Conservation (phyloP, 2,797 vertebrate genomes). For the Epinephelus coioides region DNA sequence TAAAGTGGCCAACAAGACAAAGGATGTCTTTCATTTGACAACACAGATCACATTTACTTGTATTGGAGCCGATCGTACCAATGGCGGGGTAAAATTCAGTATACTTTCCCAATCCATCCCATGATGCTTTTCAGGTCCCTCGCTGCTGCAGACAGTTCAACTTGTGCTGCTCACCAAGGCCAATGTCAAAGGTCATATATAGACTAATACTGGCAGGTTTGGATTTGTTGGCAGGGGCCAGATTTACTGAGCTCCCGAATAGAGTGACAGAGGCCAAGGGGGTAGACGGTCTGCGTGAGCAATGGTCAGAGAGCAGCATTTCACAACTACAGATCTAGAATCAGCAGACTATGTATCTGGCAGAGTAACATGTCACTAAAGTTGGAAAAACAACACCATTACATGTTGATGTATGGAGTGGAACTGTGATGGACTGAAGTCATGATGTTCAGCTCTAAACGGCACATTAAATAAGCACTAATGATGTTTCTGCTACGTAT, state of each 20-base stretch:
- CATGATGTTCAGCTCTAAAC: conserved; percentile 41
- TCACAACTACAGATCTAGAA: conserved; percentile 60
- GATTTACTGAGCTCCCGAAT: conserved; percentile 78
- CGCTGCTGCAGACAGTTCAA: conserved; percentile 99
- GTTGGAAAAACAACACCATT: conserved; percentile 39
- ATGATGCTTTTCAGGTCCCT: conserved; percentile 99
- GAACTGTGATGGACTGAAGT: conserved; percentile 49
- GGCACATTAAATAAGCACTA: conserved; percentile 39
- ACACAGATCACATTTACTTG: conserved; percentile 97
- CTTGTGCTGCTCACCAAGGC: conserved; percentile 99
- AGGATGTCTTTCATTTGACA: conserved; percentile 92
- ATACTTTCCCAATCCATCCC: conserved; percentile 99
- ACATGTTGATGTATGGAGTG: conserved; percentile 61
- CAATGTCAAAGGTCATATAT: conserved; percentile 98
- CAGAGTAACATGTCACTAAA: conserved; percentile 45
- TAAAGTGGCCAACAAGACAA: conserved; percentile 92
- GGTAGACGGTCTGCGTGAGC: conserved; percentile 86
- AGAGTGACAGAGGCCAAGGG: conserved; percentile 83
- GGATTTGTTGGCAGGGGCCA: conserved; percentile 79
- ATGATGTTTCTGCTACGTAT: conserved; percentile 47
- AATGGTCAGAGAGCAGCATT: conserved; percentile 78
- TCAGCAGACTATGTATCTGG: conserved; percentile 60
- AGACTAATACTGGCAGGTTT: conserved; percentile 88
- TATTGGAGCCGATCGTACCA: conserved; percentile 99
- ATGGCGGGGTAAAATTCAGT: conserved; percentile 99